Evolutionary conservation across 1,140 invertebrate species (phyloP).

Genomic region (Tetragnatha versicolor): DNA sequence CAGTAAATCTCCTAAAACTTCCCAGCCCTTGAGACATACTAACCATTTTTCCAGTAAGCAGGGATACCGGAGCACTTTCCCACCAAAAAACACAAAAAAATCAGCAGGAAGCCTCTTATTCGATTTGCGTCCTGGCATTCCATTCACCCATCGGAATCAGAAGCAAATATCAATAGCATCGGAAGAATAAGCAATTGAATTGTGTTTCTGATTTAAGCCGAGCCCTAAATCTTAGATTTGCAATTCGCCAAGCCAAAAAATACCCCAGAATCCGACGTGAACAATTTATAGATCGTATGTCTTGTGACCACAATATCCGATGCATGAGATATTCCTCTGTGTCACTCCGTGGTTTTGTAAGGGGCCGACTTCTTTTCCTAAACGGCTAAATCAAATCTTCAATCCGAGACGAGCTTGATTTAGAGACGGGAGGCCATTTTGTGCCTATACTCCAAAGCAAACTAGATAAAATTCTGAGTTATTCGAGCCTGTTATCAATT

Average conservation of each 20-base stretch:
- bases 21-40: too few species aligned
- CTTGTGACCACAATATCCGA: slow-evolving; percentile 18
- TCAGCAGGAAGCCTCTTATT: too few species aligned
- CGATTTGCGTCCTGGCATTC: too few species aligned
- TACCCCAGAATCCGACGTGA: slow-evolving; percentile 12
- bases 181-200: slow-evolving; percentile 32
- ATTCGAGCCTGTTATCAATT: background rate
- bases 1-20: too few species aligned
- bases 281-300: slow-evolving; percentile 46
- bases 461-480: background rate
- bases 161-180: slow-evolving; percentile 16
- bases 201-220: slow-evolving; percentile 6
- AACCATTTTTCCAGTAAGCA: too few species aligned
- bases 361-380: slow-evolving; percentile 16
- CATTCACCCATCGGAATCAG: too few species aligned
- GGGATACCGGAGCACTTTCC: too few species aligned
- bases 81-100: too few species aligned
- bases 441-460: background rate
- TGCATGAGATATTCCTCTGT: slow-evolving; percentile 20
- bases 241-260: background rate
- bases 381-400: slow-evolving; percentile 38
- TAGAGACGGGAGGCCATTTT: background rate
- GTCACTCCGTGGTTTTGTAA: slow-evolving; percentile 3
- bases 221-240: slow-evolving; percentile 35
- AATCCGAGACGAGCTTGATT: slow-evolving; percentile 25